Conservation (phyloP, 1,140 invertebrate genomes). For the Cheumatopsyche charites region DNA sequence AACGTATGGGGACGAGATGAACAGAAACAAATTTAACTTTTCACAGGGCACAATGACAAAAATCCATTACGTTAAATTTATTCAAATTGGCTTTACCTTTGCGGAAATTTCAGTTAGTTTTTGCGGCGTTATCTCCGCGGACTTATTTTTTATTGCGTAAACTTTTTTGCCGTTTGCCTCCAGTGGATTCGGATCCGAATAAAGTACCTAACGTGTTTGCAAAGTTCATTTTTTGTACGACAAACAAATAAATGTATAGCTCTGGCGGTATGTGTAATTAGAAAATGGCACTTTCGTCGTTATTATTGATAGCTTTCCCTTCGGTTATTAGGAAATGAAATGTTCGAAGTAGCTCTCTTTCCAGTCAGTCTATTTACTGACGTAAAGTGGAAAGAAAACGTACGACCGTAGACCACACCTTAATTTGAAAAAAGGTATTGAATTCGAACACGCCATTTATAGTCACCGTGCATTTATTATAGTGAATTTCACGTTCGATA, state of each 20-base stretch:
- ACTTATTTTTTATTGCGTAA: slow-evolving; percentile 6
- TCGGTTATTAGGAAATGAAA: slow-evolving; percentile 8
- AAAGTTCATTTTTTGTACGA: too few species aligned
- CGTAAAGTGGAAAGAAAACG: too few species aligned
- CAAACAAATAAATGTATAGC: too few species aligned
- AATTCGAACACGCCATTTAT: slow-evolving; percentile 6
- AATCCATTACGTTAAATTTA: slow-evolving; percentile 19
- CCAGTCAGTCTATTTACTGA: too few species aligned
- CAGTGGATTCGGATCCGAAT: not conserved
- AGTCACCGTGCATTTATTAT: too few species aligned
- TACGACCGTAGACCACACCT: not conserved
- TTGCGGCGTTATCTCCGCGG: slow-evolving; percentile 4
- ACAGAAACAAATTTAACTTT: slow-evolving; percentile 25
- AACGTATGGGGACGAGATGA: not conserved
- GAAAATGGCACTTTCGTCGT: too few species aligned
- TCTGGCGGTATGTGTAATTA: too few species aligned
- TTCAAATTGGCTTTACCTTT: slow-evolving; percentile 20
- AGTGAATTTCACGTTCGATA: too few species aligned
- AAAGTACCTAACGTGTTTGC: too few species aligned
- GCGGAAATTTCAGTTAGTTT: slow-evolving; percentile 24
- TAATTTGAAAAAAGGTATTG: slow-evolving; percentile 20
- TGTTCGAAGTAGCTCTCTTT: not conserved
- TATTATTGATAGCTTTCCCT: not conserved
- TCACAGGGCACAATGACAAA: slow-evolving; percentile 14
- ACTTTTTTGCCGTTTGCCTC: slow-evolving; percentile 7